Evolutionary conservation across 1,140 invertebrate species (phyloP).

Genomic region (Aporrectodea caliginosa): DNA sequence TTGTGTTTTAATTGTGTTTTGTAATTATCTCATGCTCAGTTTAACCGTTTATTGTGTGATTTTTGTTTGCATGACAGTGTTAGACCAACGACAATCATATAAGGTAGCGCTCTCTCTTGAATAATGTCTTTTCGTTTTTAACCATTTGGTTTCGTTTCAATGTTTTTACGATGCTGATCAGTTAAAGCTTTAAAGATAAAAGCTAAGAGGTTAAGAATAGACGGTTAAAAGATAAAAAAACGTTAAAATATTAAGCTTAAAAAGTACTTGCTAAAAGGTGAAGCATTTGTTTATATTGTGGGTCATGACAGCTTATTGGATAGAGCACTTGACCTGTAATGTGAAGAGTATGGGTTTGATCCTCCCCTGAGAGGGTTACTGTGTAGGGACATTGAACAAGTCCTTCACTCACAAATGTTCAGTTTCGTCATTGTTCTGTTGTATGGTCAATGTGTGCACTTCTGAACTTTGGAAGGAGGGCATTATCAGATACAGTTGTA

Average conservation of each 20-base stretch:
- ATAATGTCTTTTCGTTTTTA: not conserved
- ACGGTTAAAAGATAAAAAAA: too few relatives aligned
- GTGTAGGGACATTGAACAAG: not conserved
- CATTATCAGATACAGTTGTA: not conserved
- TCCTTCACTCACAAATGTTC: not conserved
- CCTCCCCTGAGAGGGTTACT: not conserved
- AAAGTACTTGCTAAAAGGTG: too few relatives aligned
- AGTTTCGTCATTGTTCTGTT: not conserved
- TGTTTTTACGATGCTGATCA: not conserved
- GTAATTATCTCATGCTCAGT: not conserved
- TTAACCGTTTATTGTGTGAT: not conserved
- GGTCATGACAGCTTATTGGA: too few relatives aligned
- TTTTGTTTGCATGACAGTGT: slow-evolving; percentile 2
- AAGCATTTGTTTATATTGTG: too few relatives aligned
- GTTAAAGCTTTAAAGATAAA: too few relatives aligned
- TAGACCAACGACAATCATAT: not conserved
- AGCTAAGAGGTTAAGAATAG: too few relatives aligned
- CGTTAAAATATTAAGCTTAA: too few relatives aligned
- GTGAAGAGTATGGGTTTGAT: too few relatives aligned
- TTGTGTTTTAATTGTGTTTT: not conserved
- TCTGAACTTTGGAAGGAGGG: not conserved
- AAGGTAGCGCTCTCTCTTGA: too few relatives aligned
- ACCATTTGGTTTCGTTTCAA: not conserved
- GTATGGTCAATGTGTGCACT: not conserved
- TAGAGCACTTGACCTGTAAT: too few relatives aligned